These are phyloP conservation scores for Mactromeris polynyma DNA, from an alignment of 2,888 invertebrate species.

Conservation along the genomic window DNA sequence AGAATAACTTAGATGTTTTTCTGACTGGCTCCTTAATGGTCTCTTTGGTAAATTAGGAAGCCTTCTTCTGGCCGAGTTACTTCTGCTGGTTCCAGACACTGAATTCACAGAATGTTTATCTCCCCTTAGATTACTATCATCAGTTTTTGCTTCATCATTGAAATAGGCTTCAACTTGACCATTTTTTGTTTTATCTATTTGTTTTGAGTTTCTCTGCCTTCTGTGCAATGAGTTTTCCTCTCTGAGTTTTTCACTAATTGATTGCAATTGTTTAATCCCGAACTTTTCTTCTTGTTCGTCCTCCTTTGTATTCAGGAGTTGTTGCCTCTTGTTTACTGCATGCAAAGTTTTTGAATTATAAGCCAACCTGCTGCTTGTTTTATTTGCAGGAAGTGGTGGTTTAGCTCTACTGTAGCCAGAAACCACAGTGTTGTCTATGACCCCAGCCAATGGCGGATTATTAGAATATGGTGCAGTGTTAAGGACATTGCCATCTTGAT, in stretches of 20 bases:
- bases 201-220: slow-evolving; percentile 29
- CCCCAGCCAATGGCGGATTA: background rate
- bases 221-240: slow-evolving; percentile 21
- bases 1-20: background rate
- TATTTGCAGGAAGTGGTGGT: slow-evolving; percentile 15
- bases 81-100: background rate
- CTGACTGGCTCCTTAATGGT: background rate
- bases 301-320: background rate
- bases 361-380: background rate
- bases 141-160: background rate
- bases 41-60: slow-evolving; percentile 36
- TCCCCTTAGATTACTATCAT: background rate
- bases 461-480: slow-evolving; percentile 16
- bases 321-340: background rate
- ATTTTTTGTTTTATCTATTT: background rate
- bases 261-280: slow-evolving; percentile 29
- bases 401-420: slow-evolving; percentile 56
- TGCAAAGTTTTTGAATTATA: background rate
- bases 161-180: background rate
- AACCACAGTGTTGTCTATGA: slow-evolving; percentile 60
- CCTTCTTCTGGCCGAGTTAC: slow-evolving; percentile 28
- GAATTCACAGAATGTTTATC: background rate
- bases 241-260: slow-evolving; percentile 25
- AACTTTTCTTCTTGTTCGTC: slow-evolving; percentile 11
- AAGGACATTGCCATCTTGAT: slow-evolving; percentile 18